phyloP scores from a whole-genome alignment of 2,113 vertebrate species.

The Megalops atlanticus region DNA sequence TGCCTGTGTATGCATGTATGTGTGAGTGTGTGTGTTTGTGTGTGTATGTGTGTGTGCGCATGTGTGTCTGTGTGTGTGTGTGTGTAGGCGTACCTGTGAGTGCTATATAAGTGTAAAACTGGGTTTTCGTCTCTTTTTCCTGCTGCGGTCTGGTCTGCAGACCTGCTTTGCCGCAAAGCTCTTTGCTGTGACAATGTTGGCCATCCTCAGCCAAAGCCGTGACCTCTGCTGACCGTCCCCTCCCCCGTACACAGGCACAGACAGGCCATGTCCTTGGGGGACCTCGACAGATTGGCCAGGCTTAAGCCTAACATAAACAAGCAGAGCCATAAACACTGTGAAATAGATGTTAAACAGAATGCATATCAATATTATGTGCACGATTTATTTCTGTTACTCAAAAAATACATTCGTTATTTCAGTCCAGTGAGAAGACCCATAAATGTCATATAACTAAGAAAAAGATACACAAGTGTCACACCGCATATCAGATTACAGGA shows the following conservation, averaged over 20 bases:
- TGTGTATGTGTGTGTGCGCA: neutral
- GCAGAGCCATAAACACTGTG: neutral
- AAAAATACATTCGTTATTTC: neutral
- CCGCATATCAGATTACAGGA: neutral
- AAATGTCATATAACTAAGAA: neutral
- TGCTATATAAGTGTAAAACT: neutral
- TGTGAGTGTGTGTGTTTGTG: neutral
- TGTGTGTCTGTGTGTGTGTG: neutral
- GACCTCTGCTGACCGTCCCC: neutral
- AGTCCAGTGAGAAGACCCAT: neutral
- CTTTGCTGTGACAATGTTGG: neutral
- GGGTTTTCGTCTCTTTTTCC: neutral
- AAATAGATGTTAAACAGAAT: neutral
- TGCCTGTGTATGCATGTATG: neutral
- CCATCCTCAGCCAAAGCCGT: no score
- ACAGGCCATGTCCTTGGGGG: neutral
- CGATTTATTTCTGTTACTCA: neutral
- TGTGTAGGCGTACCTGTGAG: neutral
- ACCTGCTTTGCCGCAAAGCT: neutral
- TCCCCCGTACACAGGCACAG: neutral
- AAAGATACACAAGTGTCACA: neutral
- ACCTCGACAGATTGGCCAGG: neutral
- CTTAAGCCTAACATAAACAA: neutral
- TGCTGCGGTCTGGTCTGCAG: neutral
- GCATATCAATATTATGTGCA: neutral